phyloP scores from a whole-genome alignment of 2,888 invertebrate species.

The Philonicus albiceps region DNA sequence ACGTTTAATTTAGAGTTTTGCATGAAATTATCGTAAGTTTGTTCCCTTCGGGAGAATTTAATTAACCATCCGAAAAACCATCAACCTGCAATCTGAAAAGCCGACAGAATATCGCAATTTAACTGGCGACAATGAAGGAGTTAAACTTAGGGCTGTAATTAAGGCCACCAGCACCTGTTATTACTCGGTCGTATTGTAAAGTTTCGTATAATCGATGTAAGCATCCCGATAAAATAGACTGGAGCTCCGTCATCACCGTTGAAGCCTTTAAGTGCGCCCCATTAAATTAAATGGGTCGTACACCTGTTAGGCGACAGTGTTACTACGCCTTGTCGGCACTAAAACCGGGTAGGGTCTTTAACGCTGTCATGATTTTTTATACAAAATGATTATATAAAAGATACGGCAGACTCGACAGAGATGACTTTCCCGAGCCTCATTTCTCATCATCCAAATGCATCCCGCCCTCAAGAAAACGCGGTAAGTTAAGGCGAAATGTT shows the following conservation, averaged over 20 bases:
- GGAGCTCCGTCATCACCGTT: not conserved
- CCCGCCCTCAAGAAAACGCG: not conserved
- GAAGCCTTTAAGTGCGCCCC: not conserved
- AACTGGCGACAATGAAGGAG: not conserved
- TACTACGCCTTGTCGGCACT: not conserved
- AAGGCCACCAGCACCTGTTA: constrained; percentile 16
- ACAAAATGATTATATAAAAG: constrained; percentile 19
- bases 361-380: not conserved
- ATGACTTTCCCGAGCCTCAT: not conserved
- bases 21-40: not conserved
- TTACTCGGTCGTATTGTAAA: not conserved
- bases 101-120: not conserved
- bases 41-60: not conserved
- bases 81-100: constrained; percentile 5
- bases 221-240: not conserved
- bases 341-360: constrained; percentile 9
- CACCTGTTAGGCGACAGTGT: constrained; percentile 26
- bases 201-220: constrained; percentile 19
- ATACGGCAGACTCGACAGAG: not conserved
- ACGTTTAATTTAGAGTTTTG: not conserved
- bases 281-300: constrained; percentile 24
- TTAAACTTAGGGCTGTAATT: not conserved
- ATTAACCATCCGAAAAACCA: not conserved
- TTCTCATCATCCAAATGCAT: not conserved
- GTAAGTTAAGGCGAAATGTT: not conserved